phyloP scores from a whole-genome alignment of 2,113 vertebrate species.

The Nymphicus hollandicus region DNA sequence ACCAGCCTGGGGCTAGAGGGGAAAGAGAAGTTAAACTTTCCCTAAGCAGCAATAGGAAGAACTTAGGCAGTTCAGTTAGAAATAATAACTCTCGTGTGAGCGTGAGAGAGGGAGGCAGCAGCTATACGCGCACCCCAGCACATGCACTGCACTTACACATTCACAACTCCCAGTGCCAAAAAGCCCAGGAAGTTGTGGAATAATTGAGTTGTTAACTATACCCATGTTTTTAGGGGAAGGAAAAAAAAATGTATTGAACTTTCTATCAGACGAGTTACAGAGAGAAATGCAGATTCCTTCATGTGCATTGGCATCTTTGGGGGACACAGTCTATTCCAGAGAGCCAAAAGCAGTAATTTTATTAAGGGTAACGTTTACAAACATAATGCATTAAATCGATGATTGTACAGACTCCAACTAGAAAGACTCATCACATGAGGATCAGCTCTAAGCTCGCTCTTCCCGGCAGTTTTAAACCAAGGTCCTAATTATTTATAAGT shows the following conservation, averaged over 20 bases:
- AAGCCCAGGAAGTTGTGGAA: background rate
- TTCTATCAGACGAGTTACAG: background rate
- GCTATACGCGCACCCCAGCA: background rate
- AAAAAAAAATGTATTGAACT: background rate
- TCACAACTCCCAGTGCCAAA: background rate
- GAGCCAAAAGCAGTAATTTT: background rate
- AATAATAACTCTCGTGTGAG: background rate
- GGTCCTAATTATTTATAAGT: background rate
- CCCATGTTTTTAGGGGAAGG: background rate
- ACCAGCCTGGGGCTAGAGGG: background rate
- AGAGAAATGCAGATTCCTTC: background rate
- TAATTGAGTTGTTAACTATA: background rate
- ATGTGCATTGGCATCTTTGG: background rate
- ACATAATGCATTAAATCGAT: slow-evolving; percentile 18
- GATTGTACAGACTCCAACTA: background rate
- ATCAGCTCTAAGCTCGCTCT: background rate
- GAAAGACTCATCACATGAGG: background rate
- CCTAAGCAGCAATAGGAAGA: background rate
- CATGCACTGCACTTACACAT: background rate
- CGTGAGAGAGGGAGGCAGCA: background rate
- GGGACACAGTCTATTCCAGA: slow-evolving; percentile 7
- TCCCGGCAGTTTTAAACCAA: background rate
- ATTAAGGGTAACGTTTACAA: slow-evolving; percentile 29
- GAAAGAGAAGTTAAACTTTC: background rate
- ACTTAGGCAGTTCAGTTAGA: background rate